phyloP scores from a whole-genome alignment of 2,888 invertebrate species.

The Oxyscelio sp. region DNA sequence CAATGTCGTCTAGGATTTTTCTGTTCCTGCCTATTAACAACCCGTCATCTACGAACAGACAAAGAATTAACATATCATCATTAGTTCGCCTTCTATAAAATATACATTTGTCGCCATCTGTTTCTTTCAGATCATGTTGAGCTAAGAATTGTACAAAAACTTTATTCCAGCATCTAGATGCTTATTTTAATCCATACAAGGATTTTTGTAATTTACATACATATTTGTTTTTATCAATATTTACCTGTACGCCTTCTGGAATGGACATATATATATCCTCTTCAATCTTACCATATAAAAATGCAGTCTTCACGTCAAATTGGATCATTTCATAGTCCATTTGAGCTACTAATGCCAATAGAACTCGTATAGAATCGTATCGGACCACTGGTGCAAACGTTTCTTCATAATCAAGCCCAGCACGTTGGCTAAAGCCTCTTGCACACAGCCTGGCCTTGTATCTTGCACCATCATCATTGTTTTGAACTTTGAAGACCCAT shows the following conservation, averaged over 20 bases:
- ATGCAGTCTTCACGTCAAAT: slow-evolving; percentile 54
- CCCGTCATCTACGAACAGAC: slow-evolving; percentile 25
- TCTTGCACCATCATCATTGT: background rate
- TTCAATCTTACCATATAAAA: slow-evolving; percentile 31
- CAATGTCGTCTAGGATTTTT: background rate
- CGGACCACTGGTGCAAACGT: slow-evolving; percentile 20
- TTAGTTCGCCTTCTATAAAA: slow-evolving; percentile 4
- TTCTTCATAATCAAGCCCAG: slow-evolving; percentile 14
- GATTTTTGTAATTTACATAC: slow-evolving; percentile 45
- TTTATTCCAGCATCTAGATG: slow-evolving; percentile 44
- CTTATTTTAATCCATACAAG: slow-evolving; percentile 44
- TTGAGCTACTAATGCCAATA: slow-evolving; percentile 18
- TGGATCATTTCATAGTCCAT: slow-evolving; percentile 30
- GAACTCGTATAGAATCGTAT: slow-evolving; percentile 38
- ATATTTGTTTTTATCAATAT: background rate
- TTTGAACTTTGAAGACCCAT: slow-evolving; percentile 64
- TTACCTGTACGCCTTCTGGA: slow-evolving; percentile 20
- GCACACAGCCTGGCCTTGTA: slow-evolving; percentile 38
- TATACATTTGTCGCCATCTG: slow-evolving; percentile 29
- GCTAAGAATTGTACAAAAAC: slow-evolving; percentile 12
- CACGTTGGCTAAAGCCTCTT: slow-evolving; percentile 7
- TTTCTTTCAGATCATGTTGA: background rate
- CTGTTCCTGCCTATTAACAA: background rate
- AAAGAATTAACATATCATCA: slow-evolving; percentile 1
- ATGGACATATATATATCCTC: slow-evolving; percentile 42